Percentiles rank a stretch among this genome's conserved stretches.
Evolutionary conservation across 2,113 vertebrate species (phyloP).

Genomic region (Microcebus jonahi): DNA sequence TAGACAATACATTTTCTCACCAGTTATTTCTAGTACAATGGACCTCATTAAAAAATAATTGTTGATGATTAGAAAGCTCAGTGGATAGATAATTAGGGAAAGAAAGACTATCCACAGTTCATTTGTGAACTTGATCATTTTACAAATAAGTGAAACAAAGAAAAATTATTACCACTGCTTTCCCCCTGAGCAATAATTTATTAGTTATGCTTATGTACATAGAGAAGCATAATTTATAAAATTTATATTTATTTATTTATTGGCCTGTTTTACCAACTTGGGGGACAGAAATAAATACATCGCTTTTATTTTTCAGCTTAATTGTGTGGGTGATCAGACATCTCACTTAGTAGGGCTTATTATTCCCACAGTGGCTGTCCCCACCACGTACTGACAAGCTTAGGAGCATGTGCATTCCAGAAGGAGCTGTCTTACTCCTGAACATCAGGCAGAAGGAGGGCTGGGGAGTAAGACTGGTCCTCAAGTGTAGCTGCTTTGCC

Average conservation of each 20-base stretch:
- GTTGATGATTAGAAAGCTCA: background rate
- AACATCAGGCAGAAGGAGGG: background rate
- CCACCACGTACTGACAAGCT: background rate
- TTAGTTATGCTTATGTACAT: background rate
- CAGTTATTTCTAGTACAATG: background rate
- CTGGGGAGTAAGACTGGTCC: too few relatives aligned
- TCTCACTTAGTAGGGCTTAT: background rate
- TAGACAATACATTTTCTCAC: background rate
- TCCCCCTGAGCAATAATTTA: background rate
- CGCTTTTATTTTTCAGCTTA: slow-evolving; percentile 33
- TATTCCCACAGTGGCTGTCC: background rate
- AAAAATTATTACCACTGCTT: slow-evolving; percentile 6
- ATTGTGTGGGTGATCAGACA: background rate
- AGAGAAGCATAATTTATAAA: slow-evolving; percentile 9
- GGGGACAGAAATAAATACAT: background rate
- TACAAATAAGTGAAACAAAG: slow-evolving; percentile 40
- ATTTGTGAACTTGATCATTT: slow-evolving; percentile 1
- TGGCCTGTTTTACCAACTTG: slow-evolving; percentile 47
- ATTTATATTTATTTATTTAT: slow-evolving; percentile 34
- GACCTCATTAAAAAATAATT: slow-evolving; percentile 40
- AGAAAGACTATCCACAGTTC: background rate
- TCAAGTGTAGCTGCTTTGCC: background rate
- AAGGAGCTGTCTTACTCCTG: background rate
- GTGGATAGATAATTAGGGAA: background rate
- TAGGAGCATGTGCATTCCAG: background rate